Base-by-base conservation (phyloP, 35 echinoderm and acorn worm species). In the Heliocidaris tuberculata region DNA sequence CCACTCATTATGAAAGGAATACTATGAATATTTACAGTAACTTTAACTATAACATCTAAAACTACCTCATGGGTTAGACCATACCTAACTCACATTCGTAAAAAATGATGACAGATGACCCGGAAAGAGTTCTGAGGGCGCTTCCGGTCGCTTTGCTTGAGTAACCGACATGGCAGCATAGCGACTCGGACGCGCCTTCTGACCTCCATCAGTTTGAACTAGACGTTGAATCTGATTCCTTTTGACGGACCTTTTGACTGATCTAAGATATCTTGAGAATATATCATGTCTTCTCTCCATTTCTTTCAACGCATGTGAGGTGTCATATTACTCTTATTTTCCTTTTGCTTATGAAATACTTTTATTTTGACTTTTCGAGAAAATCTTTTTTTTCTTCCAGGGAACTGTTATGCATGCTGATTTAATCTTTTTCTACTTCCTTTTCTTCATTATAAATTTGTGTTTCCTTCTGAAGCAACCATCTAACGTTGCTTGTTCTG, bases 111-210 rank as follows among this genome's bases (percentile, higher is more conserved):
- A 78, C 87, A 7, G 87, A 32, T 89, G 87, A 32, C 15, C 31
- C 29, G 87, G 87, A 32, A 89, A 24, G 47, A 48, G 31, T 89
- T 89, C 47, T 6, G 87, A 89, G 87, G 87, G 87, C 87, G 87
- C 87, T 89, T 89, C 87, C 32, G 87, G 87, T 89, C 87, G 87
- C 87, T 89, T 89, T 89, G 87, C 87, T 47, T 17, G 4, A 31
- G 21, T 35, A 89, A 19, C 87, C 31, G 31, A 89, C 47, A 47
- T 89, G 31, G 87, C 87, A 89, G 87, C 87, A 89, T 47, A 89
- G 87, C 87, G 87, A 89, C 87, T 89, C 87, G 87, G 87, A 89
- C 87, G 87, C 87, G 87, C 87, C 87, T 89, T 32, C 87, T 5
- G 47, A 89, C 32, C 87, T 19, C 47, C 15, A 6, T 48, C 87